phyloP scores from a whole-genome alignment of 2,888 invertebrate genomes.

The Dioctria linearis region DNA sequence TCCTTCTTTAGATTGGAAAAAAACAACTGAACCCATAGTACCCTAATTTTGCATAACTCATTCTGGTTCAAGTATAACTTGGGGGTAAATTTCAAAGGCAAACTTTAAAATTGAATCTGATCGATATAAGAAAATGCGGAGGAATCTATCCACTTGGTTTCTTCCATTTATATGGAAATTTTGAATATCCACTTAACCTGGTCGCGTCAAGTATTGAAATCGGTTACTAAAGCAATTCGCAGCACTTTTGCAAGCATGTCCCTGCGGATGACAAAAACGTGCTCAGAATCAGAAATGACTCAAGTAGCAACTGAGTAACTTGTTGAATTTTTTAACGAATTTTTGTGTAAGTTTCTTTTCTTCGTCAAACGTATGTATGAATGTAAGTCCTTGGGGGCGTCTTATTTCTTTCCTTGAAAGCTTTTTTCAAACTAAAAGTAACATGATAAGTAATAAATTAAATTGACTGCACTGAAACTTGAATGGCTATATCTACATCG shows the following conservation, averaged over 20 bases:
- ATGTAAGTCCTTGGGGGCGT: conserved; percentile 19
- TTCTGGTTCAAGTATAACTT: neutral
- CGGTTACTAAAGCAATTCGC: conserved; percentile 52
- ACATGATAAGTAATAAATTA: conserved; percentile 17
- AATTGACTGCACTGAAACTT: conserved; percentile 20
- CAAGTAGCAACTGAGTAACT: conserved; percentile 38
- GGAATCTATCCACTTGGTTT: conserved; percentile 28
- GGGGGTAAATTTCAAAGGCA: conserved; percentile 13
- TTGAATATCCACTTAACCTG: conserved; percentile 50
- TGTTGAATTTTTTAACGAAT: conserved; percentile 50
- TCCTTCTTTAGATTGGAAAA: neutral
- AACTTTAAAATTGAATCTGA: conserved; percentile 50
- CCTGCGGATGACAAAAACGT: conserved; percentile 45
- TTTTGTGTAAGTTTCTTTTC: conserved; percentile 12
- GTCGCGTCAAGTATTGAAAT: conserved; percentile 51
- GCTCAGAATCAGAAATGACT: conserved; percentile 32
- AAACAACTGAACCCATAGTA: neutral
- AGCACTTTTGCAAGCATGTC: conserved; percentile 33
- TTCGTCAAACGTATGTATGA: neutral
- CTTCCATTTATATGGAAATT: conserved; percentile 52
- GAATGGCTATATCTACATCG: neutral
- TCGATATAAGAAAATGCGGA: conserved; percentile 23
- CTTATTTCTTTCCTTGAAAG: conserved; percentile 9
- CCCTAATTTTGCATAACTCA: neutral
- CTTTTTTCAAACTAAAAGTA: neutral